Evolutionary conservation across 2,113 vertebrate species (phyloP).

Genomic region (Caranx melampygus): DNA sequence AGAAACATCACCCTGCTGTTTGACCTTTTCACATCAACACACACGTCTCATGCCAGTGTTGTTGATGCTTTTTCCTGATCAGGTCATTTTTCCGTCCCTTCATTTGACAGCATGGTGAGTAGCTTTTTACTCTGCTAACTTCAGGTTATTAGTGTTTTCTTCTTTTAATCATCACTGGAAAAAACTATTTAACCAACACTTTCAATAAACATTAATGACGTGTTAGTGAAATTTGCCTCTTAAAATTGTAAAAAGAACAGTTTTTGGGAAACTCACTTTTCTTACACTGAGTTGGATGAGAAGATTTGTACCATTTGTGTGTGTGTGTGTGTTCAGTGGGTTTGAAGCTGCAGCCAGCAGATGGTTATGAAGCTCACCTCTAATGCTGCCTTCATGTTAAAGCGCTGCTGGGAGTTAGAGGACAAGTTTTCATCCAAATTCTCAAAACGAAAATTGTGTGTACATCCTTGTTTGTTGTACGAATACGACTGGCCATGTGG

Average conservation of each 20-base stretch:
- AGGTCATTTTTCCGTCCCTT: slow-evolving; percentile 48
- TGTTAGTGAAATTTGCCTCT: background rate
- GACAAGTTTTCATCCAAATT: background rate
- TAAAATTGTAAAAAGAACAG: background rate
- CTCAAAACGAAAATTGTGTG: background rate
- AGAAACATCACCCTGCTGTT: background rate
- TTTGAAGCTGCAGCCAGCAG: background rate
- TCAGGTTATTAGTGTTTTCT: slow-evolving; percentile 19
- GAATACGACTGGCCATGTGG: background rate
- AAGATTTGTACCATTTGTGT: background rate
- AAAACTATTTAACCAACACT: slow-evolving; percentile 4
- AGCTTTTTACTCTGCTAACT: slow-evolving; percentile 19
- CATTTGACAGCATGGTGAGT: slow-evolving; percentile 9
- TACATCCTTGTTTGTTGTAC: background rate
- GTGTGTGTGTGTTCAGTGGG: background rate
- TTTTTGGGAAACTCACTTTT: background rate
- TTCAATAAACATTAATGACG: background rate
- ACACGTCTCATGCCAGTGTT: background rate
- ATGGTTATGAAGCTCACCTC: background rate
- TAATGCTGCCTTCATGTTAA: background rate
- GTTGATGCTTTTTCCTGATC: slow-evolving; percentile 28
- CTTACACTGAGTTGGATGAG: background rate
- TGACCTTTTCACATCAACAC: background rate
- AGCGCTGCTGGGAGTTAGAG: background rate
- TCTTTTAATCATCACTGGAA: background rate